Base-by-base conservation (phyloP, 37 sponge, comb jelly and placozoan species). In the Theonella swinhoei region DNA sequence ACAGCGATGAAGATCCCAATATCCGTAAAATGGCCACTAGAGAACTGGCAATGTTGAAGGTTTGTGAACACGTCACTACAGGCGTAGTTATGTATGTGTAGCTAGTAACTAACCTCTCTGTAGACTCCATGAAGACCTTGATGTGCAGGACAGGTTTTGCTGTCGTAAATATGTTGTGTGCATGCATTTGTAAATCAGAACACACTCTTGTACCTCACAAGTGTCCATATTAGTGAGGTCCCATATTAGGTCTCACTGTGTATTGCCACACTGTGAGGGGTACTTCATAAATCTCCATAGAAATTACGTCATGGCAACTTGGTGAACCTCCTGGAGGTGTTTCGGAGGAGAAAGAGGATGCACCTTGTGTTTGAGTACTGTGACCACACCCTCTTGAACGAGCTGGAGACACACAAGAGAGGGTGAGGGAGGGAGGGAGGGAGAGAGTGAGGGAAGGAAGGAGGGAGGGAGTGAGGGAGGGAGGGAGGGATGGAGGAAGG, bases 361-460 rank as follows among this genome's bases (percentile, higher is more conserved):
- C 99, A 98, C 62, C 85, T 98, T 23, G 99, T 98, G 74, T 98
- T 98, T 85, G 99, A 98, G 68, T 98, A 94, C 68, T 98, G 99
- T 79, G 99, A 98, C 39, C 95, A 94, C 85, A 98, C 99, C 17
- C 86, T 98, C n/a, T 76, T 98, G 19, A 96, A 92, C 78, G 99
- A 98, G 85, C 87, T 98, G 62, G 96, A 98, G 79, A 89, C 85
- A 59, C 83, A 90, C 59, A 93, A 88, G 31, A 90, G 82, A 68
- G 98, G 96, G 96, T 95, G 29, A 80, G 79, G 69, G 69, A 14
- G 11, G 54, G 54, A 14, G n/a, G n/a, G n/a, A n/a, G n/a, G n/a
- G n/a, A n/a, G n/a, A n/a, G n/a, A n/a, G n/a, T n/a, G n/a, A n/a
- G n/a, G n/a, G n/a, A n/a, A n/a, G n/a, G n/a, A n/a, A n/a, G n/a